Percentiles rank a stretch among this genome's conserved stretches.
These are phyloP conservation scores for Orestias chungarensis DNA, from an alignment of 2,797 vertebrate genomes.

Conservation along the genomic window DNA sequence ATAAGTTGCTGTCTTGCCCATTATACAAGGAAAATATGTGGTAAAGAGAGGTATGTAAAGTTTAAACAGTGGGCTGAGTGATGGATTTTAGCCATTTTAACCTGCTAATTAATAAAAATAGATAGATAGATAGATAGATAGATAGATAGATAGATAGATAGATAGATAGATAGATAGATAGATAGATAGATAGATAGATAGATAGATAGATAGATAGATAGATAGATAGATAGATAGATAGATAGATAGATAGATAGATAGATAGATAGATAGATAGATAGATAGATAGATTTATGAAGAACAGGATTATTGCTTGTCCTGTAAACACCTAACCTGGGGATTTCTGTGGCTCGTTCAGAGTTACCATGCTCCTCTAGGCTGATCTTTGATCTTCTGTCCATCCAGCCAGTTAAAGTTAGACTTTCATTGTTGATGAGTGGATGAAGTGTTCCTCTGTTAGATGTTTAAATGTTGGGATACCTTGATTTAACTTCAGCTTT, in stretches of 20 bases:
- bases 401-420: background rate
- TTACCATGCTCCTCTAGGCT: background rate
- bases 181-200: too few relatives aligned
- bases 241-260: too few relatives aligned
- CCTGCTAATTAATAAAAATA: too few relatives aligned
- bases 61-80: background rate
- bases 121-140: too few relatives aligned
- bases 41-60: background rate
- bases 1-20: conserved; percentile 1
- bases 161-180: too few relatives aligned
- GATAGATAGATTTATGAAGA: background rate
- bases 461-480: background rate
- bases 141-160: background rate
- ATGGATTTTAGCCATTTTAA: too few relatives aligned
- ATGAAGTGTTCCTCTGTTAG: background rate
- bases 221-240: too few relatives aligned
- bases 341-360: background rate
- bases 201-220: too few relatives aligned
- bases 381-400: background rate
- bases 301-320: background rate
- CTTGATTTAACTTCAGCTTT: background rate
- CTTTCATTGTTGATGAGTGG: background rate
- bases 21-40: background rate
- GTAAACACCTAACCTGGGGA: background rate
- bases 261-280: too few relatives aligned